A percentile compares a stretch with the other conserved stretches of the same genome.
Evolutionary conservation across 1,140 invertebrate genomes (phyloP).

Genomic region (Procambarus virginalis): DNA sequence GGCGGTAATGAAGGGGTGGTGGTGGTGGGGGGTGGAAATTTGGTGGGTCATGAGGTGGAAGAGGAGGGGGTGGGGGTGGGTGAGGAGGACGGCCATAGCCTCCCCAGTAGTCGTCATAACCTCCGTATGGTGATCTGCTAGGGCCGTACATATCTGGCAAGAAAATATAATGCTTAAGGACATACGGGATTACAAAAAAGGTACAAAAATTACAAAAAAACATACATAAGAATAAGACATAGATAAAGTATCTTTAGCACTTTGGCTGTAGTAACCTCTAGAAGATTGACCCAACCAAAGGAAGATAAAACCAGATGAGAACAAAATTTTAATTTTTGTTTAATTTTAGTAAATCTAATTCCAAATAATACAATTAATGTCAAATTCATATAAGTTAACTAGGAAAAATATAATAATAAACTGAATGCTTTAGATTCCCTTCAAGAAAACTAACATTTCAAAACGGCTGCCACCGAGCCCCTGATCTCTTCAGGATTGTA

Average conservation of each 20-base stretch:
- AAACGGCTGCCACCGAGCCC: too few relatives aligned
- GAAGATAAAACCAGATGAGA: too few relatives aligned
- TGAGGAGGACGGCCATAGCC: conserved; percentile 37
- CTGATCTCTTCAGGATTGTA: too few relatives aligned
- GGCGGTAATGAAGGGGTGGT: conserved; percentile 5
- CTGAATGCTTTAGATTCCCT: too few relatives aligned
- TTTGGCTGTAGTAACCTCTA: too few relatives aligned
- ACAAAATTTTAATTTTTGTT: too few relatives aligned
- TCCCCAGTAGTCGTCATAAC: conserved; percentile 38
- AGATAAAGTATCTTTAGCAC: background rate
- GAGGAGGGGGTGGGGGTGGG: conserved; percentile 24
- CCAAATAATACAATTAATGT: too few relatives aligned
- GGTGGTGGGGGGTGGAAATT: background rate
- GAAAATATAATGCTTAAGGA: background rate
- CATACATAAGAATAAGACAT: background rate
- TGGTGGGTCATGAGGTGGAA: background rate
- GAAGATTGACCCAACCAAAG: too few relatives aligned
- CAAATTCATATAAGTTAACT: too few relatives aligned
- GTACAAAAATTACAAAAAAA: background rate
- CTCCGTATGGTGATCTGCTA: conserved; percentile 38
- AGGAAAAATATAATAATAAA: too few relatives aligned
- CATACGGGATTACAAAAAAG: background rate
- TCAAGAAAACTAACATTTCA: too few relatives aligned
- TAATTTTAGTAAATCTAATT: too few relatives aligned
- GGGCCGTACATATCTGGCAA: conserved; percentile 46